phyloP scores from a whole-genome alignment of 2,888 invertebrate species.

The Petrolisthes manimaculis region DNA sequence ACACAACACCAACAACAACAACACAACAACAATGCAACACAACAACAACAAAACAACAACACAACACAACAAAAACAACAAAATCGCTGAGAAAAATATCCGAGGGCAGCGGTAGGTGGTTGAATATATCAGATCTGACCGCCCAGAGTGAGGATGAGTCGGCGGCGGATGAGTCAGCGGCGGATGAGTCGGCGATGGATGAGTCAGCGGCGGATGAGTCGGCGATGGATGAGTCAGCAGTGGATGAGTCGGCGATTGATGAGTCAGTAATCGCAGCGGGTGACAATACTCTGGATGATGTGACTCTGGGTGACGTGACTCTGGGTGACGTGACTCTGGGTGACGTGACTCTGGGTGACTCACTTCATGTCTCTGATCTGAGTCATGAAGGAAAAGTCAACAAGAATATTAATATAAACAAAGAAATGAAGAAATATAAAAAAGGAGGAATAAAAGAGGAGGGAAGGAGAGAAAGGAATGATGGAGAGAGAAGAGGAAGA shows the following conservation, averaged over 20 bases:
- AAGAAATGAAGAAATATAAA: background rate
- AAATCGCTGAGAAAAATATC: too few species aligned
- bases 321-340: slow-evolving; percentile 50
- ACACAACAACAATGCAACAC: too few species aligned
- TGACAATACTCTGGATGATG: slow-evolving; percentile 47
- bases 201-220: too few species aligned
- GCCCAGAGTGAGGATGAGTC: background rate
- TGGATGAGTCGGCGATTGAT: too few species aligned
- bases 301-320: slow-evolving; percentile 46
- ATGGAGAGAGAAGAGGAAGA: too few species aligned
- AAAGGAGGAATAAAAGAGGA: background rate
- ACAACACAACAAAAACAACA: too few species aligned
- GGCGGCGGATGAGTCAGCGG: too few species aligned
- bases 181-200: too few species aligned
- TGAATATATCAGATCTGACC: slow-evolving; percentile 21
- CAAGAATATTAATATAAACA: background rate
- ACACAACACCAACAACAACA: too few species aligned
- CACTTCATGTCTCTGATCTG: slow-evolving; percentile 45
- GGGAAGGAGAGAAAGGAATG: too few species aligned
- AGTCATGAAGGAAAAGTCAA: slow-evolving; percentile 6
- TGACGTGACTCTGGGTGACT: slow-evolving; percentile 46
- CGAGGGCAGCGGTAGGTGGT: background rate
- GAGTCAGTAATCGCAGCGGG: background rate
- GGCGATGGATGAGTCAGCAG: background rate
- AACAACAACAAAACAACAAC: too few species aligned